Percentiles rank a stretch among this genome's conserved stretches.
Conservation (phyloP, 2,113 vertebrate genomes). For the Podarcis muralis region DNA sequence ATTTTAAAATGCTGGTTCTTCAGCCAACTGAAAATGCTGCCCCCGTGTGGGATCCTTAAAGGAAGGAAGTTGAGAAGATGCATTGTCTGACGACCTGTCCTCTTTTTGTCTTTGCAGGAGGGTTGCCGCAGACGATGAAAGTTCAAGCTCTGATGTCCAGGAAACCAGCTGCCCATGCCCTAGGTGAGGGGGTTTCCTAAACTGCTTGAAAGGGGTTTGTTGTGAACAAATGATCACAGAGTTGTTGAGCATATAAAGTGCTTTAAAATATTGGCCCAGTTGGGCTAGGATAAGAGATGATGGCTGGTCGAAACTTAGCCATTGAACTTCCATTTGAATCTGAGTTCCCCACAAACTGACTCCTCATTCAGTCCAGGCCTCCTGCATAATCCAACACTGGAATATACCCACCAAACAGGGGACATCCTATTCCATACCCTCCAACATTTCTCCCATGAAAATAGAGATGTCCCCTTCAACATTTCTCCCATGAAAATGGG, state of each 20-base stretch:
- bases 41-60: background rate
- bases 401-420: too few species aligned
- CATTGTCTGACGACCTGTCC: background rate
- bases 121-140: background rate
- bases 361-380: background rate
- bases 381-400: too few species aligned
- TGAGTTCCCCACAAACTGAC: background rate
- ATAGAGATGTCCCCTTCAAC: too few species aligned
- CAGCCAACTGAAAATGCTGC: background rate
- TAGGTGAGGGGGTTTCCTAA: slow-evolving; percentile 16
- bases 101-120: background rate
- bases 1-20: background rate
- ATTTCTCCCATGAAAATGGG: too few species aligned
- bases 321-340: background rate
- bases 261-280: background rate
- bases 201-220: background rate
- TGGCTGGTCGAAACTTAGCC: too few species aligned
- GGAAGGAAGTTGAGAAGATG: too few species aligned
- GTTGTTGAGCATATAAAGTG: background rate
- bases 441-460: too few species aligned
- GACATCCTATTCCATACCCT: too few species aligned
- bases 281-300: background rate
- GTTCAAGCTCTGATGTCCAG: background rate
- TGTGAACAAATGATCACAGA: background rate
- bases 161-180: slow-evolving; percentile 27